Conservation (phyloP, 2,888 invertebrate genomes). For the Leucozona laternaria region DNA sequence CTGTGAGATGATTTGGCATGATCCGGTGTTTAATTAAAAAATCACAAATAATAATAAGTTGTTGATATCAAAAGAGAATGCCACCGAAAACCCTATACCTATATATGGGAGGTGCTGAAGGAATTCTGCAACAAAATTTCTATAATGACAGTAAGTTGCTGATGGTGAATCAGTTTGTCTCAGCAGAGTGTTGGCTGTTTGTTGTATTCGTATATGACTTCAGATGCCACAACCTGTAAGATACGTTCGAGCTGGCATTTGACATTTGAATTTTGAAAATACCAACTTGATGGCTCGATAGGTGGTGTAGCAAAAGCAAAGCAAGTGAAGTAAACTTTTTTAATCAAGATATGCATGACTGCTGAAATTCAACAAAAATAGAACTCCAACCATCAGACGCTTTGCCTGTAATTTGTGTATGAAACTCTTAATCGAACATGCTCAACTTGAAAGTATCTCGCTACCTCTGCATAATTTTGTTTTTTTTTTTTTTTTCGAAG, state of each 20-base stretch:
- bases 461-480: too few relatives aligned
- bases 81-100: neutral
- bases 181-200: conserved; percentile 10
- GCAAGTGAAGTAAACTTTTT: neutral
- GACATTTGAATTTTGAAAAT: conserved; percentile 42
- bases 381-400: neutral
- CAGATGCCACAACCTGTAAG: conserved; percentile 33
- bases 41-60: conserved; percentile 14
- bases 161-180: conserved; percentile 22
- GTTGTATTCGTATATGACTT: conserved; percentile 25
- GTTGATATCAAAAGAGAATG: neutral
- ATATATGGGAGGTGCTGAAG: neutral
- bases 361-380: conserved; percentile 5
- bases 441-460: neutral
- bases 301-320: too few relatives aligned
- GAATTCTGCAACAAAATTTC: conserved; percentile 1
- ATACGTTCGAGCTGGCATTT: conserved; percentile 20
- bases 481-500: too few relatives aligned
- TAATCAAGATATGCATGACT: neutral
- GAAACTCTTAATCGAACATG: conserved; percentile 4
- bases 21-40: conserved; percentile 54
- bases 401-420: neutral
- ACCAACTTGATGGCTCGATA: conserved; percentile 19
- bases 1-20: conserved; percentile 46
- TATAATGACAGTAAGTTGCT: neutral